Conservation (phyloP, 1,140 invertebrate genomes). For the Drosophila fuyamai region DNA sequence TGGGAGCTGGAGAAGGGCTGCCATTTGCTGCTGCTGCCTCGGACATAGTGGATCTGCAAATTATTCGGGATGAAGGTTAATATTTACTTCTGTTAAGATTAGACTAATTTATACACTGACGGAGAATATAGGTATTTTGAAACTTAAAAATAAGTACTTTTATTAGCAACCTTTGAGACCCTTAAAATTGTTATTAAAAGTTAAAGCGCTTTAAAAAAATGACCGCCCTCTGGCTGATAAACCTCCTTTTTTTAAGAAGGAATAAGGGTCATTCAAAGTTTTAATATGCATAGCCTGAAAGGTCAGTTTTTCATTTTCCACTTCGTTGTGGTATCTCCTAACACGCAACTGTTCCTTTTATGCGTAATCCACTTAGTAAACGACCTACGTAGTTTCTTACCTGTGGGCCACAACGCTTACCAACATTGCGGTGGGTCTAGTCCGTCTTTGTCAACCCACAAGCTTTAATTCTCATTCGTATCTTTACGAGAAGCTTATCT, state of each 20-base stretch:
- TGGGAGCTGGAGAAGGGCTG: slow-evolving; percentile 48
- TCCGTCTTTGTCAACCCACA: slow-evolving; percentile 11
- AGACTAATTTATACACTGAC: not conserved
- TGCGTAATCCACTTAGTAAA: slow-evolving; percentile 6
- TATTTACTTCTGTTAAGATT: no score
- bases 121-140: no score
- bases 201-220: no score
- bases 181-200: no score
- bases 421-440: slow-evolving; percentile 48
- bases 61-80: not conserved
- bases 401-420: slow-evolving; percentile 63
- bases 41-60: slow-evolving; percentile 65
- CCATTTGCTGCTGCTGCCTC: slow-evolving; percentile 73
- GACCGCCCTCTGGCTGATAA: not conserved
- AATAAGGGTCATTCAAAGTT: not conserved
- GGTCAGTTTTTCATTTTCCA: slow-evolving; percentile 8
- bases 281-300: slow-evolving; percentile 4
- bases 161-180: no score
- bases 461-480: slow-evolving; percentile 3
- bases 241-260: not conserved
- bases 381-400: slow-evolving; percentile 47
- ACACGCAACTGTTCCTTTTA: slow-evolving; percentile 4
- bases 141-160: no score
- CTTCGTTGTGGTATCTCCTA: not conserved
- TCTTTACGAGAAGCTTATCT: slow-evolving; percentile 35